A percentile compares a stretch with the other conserved stretches of the same genome.
Evolutionary conservation across 1,140 invertebrate genomes (phyloP).

Genomic region (Chrysoperla carnea): DNA sequence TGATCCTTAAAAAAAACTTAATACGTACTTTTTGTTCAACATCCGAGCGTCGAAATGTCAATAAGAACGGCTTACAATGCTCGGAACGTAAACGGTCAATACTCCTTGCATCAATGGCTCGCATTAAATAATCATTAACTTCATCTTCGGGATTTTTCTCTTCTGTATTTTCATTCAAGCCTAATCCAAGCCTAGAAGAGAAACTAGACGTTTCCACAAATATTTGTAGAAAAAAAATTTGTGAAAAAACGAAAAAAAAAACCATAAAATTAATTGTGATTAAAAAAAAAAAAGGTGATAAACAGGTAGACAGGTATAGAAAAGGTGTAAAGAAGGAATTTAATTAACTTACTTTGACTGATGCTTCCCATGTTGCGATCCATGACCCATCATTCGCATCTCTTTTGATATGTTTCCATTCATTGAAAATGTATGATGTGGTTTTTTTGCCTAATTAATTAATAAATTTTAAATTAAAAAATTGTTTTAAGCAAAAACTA

Average conservation of each 20-base stretch:
- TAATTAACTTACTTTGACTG: constrained; percentile 36
- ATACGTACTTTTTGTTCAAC: constrained; percentile 59
- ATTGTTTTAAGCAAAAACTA: no score
- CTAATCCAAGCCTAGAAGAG: constrained; percentile 42
- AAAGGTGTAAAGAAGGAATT: background rate
- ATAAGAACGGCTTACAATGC: constrained; percentile 62
- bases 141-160: constrained; percentile 72
- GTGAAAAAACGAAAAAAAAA: background rate
- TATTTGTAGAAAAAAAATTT: no score
- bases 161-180: constrained; percentile 29
- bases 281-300: background rate
- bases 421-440: constrained; percentile 34
- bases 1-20: no score
- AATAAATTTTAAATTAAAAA: no score
- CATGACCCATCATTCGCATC: constrained; percentile 72
- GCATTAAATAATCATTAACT: constrained; percentile 85
- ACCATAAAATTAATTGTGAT: background rate
- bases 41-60: constrained; percentile 59
- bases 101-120: constrained; percentile 85
- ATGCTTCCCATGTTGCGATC: constrained; percentile 46
- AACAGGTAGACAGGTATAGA: background rate
- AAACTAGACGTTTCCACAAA: constrained; percentile 2
- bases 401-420: constrained; percentile 75
- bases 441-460: constrained; percentile 26
- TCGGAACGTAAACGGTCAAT: constrained; percentile 72